A percentile compares a stretch with the other conserved stretches of the same genome.
These are phyloP conservation scores for Zeus faber DNA, from an alignment of 2,113 vertebrate genomes.

Conservation along the genomic window DNA sequence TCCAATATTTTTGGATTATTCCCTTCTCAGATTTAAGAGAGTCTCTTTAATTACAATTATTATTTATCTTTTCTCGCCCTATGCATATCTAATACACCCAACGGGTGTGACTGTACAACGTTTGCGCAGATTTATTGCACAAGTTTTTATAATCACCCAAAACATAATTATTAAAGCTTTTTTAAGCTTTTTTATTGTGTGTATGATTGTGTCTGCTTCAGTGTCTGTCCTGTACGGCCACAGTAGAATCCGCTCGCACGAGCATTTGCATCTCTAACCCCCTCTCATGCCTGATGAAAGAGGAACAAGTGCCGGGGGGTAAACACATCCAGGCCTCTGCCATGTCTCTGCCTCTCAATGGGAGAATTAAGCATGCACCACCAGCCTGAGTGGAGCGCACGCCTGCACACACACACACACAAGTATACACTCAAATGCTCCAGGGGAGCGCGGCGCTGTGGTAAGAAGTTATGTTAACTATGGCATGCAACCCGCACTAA, in stretches of 20 bases:
- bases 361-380: conserved; percentile 55
- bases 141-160: too few species aligned
- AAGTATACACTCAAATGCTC: conserved; percentile 52
- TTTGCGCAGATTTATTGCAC: too few species aligned
- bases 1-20: too few species aligned
- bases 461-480: conserved; percentile 66
- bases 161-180: too few species aligned
- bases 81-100: too few species aligned
- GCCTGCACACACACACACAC: conserved; percentile 47
- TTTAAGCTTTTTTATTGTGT: too few species aligned
- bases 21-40: too few species aligned
- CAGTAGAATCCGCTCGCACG: conserved; percentile 19
- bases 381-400: conserved; percentile 43
- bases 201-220: conserved; percentile 19
- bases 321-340: conserved; percentile 56
- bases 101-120: too few species aligned
- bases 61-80: too few species aligned
- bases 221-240: conserved; percentile 42
- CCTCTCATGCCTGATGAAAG: conserved; percentile 46
- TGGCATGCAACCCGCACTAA: conserved; percentile 52
- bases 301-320: conserved; percentile 63
- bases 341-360: conserved; percentile 41
- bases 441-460: conserved; percentile 40
- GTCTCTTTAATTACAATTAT: too few species aligned
- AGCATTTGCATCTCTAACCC: conserved; percentile 37